Conservation (phyloP, 2,113 vertebrate genomes). For the Neomonachus schauinslandi region DNA sequence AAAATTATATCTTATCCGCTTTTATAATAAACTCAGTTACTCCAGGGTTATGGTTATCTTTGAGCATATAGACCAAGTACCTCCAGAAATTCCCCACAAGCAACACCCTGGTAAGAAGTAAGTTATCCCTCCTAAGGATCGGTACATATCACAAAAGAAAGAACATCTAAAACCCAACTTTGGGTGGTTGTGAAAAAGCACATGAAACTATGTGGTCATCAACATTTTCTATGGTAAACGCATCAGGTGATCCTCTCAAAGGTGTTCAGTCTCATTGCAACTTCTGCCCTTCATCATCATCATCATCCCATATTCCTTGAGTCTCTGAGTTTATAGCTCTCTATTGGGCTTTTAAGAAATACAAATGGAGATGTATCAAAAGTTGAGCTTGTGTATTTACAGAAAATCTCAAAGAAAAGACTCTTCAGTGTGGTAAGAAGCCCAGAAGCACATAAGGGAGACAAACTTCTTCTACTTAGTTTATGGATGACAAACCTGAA, state of each 20-base stretch:
- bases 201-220: not conserved
- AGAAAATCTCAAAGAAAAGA: not conserved
- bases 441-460: not conserved
- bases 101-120: not conserved
- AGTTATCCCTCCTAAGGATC: not conserved
- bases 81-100: not conserved
- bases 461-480: not conserved
- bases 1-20: not conserved
- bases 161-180: not conserved
- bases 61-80: not conserved
- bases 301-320: not conserved
- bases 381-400: not conserved
- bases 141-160: not conserved
- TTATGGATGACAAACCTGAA: not conserved
- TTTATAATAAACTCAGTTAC: not conserved
- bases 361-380: not conserved
- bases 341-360: conserved; percentile 33
- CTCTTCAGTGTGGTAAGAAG: not conserved
- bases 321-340: not conserved
- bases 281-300: not conserved
- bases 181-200: not conserved
- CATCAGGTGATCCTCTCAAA: not conserved
- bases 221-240: not conserved
- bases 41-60: not conserved
- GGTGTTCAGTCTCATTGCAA: not conserved